These are phyloP conservation scores for Aplocera efformata DNA, from an alignment of 2,888 invertebrate genomes.

Conservation along the genomic window DNA sequence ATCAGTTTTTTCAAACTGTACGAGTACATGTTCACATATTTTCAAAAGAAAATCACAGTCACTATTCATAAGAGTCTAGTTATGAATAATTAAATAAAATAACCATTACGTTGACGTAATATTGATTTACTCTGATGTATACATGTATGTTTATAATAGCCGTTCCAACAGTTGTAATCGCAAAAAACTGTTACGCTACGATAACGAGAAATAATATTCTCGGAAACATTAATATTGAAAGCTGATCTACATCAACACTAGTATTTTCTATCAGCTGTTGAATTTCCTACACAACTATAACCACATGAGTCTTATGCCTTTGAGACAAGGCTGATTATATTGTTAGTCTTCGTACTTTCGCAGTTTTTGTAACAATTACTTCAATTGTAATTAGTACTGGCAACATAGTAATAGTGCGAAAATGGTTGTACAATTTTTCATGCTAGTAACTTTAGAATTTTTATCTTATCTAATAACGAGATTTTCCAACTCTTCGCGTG, in stretches of 20 bases:
- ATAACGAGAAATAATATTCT: constrained; percentile 12
- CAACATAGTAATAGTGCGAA: constrained; percentile 33
- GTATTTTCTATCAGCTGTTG: constrained; percentile 5
- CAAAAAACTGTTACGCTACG: constrained; percentile 7
- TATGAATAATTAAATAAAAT: no score
- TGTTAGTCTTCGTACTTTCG: constrained; percentile 6
- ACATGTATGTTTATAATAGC: no score
- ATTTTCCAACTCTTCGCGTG: background rate
- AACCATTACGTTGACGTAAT: no score
- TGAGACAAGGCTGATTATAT: constrained; percentile 2
- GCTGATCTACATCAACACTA: constrained; percentile 7
- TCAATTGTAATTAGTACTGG: constrained; percentile 52
- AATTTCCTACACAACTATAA: background rate
- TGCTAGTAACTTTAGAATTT: constrained; percentile 15
- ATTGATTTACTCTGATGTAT: no score
- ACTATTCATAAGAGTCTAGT: no score
- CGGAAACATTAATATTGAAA: constrained; percentile 26
- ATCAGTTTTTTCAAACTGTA: no score
- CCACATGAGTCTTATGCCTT: background rate
- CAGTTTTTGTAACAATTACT: constrained; percentile 38
- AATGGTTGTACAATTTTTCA: constrained; percentile 27
- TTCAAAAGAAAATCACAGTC: no score
- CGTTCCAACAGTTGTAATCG: background rate
- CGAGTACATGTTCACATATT: no score
- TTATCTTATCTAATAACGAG: constrained; percentile 18